Conservation (phyloP, 2,888 invertebrate genomes). For the Drepanosiphum platanoidis region DNA sequence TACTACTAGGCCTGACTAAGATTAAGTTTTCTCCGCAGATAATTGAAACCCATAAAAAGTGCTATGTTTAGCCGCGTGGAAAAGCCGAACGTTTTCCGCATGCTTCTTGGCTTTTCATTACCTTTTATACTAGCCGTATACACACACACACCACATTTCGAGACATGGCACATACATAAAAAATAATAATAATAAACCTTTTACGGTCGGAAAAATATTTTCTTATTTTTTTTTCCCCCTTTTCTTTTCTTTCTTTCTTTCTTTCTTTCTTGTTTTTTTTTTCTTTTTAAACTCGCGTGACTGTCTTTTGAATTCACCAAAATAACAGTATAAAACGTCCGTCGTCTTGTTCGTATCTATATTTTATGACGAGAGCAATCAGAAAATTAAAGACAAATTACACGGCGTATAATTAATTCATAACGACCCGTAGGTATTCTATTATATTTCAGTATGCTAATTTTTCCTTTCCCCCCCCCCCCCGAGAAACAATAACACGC, state of each 20-base stretch:
- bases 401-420: neutral
- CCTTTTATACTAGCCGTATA: neutral
- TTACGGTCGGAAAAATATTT: constrained; percentile 1
- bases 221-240: neutral
- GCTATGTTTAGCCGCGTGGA: neutral
- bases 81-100: constrained; percentile 40
- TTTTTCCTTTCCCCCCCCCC: too few relatives aligned
- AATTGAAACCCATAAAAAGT: constrained; percentile 38
- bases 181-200: constrained; percentile 16
- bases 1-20: neutral
- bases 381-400: neutral
- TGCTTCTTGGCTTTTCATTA: constrained; percentile 20
- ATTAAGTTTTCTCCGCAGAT: constrained; percentile 22
- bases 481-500: neutral
- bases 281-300: neutral
- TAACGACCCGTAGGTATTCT: neutral
- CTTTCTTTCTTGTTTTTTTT: too few relatives aligned
- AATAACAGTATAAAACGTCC: constrained; percentile 26
- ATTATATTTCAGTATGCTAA: neutral
- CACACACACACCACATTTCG: neutral
- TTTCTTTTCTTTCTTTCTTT: neutral
- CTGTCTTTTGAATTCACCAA: neutral
- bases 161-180: neutral
- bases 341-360: constrained; percentile 2
- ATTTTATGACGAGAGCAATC: neutral